phyloP scores from a whole-genome alignment of 2,797 vertebrate species.

The Esox lucius region DNA sequence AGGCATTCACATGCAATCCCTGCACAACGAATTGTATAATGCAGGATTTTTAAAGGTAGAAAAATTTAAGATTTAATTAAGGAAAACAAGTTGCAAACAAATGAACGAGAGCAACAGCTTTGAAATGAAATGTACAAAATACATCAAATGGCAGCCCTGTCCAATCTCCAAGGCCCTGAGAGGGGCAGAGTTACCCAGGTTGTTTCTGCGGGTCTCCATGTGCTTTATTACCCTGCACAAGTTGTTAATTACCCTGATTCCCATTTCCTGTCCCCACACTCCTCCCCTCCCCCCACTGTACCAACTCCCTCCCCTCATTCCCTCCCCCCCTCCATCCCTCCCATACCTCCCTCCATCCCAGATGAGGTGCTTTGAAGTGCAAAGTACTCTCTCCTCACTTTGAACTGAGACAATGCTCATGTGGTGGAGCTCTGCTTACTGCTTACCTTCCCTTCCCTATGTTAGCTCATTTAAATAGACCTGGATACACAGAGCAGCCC shows the following conservation, averaged over 20 bases:
- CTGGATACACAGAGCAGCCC: slow-evolving; percentile 69
- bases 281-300: slow-evolving; percentile 27
- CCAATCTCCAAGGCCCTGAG: slow-evolving; percentile 51
- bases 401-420: slow-evolving; percentile 88
- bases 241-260: slow-evolving; percentile 89
- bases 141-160: slow-evolving; percentile 53
- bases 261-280: slow-evolving; percentile 84
- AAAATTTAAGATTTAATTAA: slow-evolving; percentile 37
- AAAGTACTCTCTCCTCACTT: slow-evolving; percentile 87
- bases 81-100: slow-evolving; percentile 33
- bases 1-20: not conserved
- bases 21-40: slow-evolving; percentile 36
- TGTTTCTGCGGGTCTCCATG: slow-evolving; percentile 55
- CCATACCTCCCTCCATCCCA: slow-evolving; percentile 77
- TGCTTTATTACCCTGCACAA: slow-evolving; percentile 84
- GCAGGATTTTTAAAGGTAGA: not conserved
- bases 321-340: slow-evolving; percentile 66
- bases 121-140: slow-evolving; percentile 15
- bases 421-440: slow-evolving; percentile 69
- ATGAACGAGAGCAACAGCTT: slow-evolving; percentile 1
- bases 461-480: slow-evolving; percentile 87
- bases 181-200: slow-evolving; percentile 46
- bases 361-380: slow-evolving; percentile 90
- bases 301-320: slow-evolving; percentile 21
- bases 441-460: slow-evolving; percentile 76